These are phyloP conservation scores for Pipistrellus kuhlii DNA, from an alignment of 2,797 vertebrate species.

Conservation along the genomic window DNA sequence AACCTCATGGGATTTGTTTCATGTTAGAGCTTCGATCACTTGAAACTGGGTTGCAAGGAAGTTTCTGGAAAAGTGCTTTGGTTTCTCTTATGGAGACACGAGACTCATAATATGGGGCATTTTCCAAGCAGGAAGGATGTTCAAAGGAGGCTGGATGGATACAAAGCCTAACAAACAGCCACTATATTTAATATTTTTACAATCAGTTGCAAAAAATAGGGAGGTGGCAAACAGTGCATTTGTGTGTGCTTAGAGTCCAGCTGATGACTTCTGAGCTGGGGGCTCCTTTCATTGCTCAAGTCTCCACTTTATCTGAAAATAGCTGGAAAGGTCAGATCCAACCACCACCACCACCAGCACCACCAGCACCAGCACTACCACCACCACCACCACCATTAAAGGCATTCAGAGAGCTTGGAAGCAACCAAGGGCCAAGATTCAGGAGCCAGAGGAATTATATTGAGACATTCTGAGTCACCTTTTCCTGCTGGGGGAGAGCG, in stretches of 20 bases:
- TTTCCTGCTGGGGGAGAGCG: not conserved
- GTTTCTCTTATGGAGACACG: not conserved
- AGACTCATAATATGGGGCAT: not conserved
- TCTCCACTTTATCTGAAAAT: not conserved
- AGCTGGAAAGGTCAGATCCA: slow-evolving; percentile 7
- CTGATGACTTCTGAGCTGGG: not conserved
- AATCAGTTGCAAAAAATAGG: not conserved
- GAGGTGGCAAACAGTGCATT: not conserved
- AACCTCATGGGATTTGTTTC: not conserved
- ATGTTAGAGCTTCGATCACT: not conserved
- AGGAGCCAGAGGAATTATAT: not conserved
- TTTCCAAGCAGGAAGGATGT: not conserved
- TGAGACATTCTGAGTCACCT: no score
- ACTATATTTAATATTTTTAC: no score
- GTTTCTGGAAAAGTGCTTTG: slow-evolving; percentile 3
- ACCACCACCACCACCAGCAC: no score
- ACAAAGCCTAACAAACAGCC: not conserved
- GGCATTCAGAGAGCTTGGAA: not conserved
- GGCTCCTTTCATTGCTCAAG: not conserved
- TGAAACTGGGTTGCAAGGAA: not conserved
- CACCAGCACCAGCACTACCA: not conserved
- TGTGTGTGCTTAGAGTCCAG: not conserved
- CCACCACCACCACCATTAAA: no score
- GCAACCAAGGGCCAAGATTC: not conserved
- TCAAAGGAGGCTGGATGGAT: not conserved